Conservation (phyloP, 2,113 vertebrate species). For the Megaceryle maxima region DNA sequence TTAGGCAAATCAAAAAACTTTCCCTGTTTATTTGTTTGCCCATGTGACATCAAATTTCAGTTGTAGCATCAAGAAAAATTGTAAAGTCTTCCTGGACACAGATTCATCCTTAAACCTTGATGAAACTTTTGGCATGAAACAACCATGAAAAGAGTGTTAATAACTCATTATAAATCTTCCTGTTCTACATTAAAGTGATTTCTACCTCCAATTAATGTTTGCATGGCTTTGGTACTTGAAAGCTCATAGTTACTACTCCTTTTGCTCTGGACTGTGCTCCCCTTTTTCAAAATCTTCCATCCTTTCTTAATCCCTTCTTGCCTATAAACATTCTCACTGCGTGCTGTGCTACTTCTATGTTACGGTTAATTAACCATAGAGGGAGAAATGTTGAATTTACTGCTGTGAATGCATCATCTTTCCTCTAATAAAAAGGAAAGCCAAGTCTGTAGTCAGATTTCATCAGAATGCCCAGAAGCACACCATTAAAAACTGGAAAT, state of each 20-base stretch:
- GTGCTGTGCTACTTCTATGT: constrained; percentile 21
- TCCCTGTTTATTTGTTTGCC: background rate
- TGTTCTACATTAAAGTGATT: background rate
- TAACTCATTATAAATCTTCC: background rate
- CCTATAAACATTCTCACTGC: background rate
- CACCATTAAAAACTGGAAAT: background rate
- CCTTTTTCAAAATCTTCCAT: background rate
- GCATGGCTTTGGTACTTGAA: background rate
- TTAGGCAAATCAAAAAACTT: background rate
- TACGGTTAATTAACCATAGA: constrained; percentile 26
- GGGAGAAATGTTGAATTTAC: constrained; percentile 9
- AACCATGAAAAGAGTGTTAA: background rate
- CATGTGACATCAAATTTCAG: background rate
- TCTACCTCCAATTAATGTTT: background rate
- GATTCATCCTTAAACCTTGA: background rate
- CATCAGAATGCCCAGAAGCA: background rate
- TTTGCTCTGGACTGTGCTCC: background rate
- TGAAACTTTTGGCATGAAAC: background rate
- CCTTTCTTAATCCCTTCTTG: constrained; percentile 37
- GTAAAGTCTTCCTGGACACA: background rate
- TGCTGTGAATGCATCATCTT: constrained; percentile 23
- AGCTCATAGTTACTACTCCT: background rate
- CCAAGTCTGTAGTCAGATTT: constrained; percentile 27
- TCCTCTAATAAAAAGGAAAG: constrained; percentile 60
- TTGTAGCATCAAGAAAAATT: background rate